phyloP scores from a whole-genome alignment of 2,888 invertebrate species.

The Seira musarum region DNA sequence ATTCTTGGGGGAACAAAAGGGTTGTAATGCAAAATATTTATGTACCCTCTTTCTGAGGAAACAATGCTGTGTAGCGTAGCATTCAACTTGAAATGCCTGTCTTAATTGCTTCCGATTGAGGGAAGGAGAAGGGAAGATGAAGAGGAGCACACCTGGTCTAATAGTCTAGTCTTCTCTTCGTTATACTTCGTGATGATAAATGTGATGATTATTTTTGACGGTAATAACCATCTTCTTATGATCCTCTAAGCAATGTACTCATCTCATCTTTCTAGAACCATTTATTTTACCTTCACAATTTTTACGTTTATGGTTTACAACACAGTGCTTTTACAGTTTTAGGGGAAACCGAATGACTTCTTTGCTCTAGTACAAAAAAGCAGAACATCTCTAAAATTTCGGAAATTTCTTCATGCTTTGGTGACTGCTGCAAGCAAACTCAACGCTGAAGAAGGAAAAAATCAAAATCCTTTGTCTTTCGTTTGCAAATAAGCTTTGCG shows the following conservation, averaged over 20 bases:
- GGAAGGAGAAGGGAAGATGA: background rate
- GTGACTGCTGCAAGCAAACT: no score
- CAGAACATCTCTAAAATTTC: no score
- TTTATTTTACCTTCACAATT: no score
- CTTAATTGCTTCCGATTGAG: slow-evolving; percentile 15
- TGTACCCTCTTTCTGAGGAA: background rate
- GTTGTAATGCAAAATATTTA: background rate
- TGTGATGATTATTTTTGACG: slow-evolving; percentile 14
- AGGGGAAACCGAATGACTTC: no score
- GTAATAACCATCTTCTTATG: background rate
- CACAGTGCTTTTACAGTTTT: no score
- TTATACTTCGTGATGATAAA: slow-evolving; percentile 15
- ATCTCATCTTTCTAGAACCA: no score
- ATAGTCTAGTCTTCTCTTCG: background rate
- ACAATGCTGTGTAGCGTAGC: background rate
- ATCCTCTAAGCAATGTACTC: no score
- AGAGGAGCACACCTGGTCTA: background rate
- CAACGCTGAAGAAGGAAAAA: no score
- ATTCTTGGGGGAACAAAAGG: slow-evolving; percentile 4
- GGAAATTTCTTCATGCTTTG: no score
- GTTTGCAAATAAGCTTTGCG: background rate
- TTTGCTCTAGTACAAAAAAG: no score
- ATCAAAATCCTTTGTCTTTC: no score
- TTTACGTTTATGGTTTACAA: no score
- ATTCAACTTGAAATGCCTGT: slow-evolving; percentile 9